Evolutionary conservation across 2,888 invertebrate species (phyloP), one percentile per base, ranked within the genome.

Genomic region (Drosophila algonquin): DNA sequence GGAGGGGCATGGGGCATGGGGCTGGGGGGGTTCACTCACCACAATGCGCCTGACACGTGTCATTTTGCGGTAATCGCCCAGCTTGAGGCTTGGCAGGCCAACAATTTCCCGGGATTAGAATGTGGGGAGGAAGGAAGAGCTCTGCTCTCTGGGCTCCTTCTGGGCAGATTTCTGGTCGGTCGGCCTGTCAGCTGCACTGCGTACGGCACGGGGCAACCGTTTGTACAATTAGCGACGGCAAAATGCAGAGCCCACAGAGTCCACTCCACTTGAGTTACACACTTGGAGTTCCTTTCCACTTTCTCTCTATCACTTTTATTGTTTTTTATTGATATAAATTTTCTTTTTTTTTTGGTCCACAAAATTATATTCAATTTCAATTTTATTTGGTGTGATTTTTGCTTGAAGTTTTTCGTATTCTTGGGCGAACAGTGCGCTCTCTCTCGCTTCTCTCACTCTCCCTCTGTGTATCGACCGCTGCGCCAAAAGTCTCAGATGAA

Each of bases 401-500:
- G 18, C 58, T 53, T 50, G 24, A 55, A 55, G 18, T 32, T 65
- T 67, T 32, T 24, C 69, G 63, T 30, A 32, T 21, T 53, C 54
- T 12, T 40, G 40, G 14, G 40, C 18, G 14, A 6, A 6, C 40
- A 7, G 40, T 40, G 6, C 40, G 40, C 51, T 16, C 30, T 57
- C 45, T 55, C 24, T 57, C 45, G 45, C 24, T 44, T 62, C 54
- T 58, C 30, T 50, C 24, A 24, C 50, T 56, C 54, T 64, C 8
- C 48, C 51, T 44, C 69, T 77, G 76, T 77, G 76, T 86, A 89
- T 87, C 90, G 89, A 91, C 91, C 90, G 88, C 81, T 89, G 86
- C 81, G 89, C 81, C 87, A 87, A 90, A 89, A 90, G 91, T 91
- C 90, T 92, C 92, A 91, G 89, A 91, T 90, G 91, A 91, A 91